phyloP scores from a whole-genome alignment of 2,797 vertebrate species.

The Epinephelus malabaricus region DNA sequence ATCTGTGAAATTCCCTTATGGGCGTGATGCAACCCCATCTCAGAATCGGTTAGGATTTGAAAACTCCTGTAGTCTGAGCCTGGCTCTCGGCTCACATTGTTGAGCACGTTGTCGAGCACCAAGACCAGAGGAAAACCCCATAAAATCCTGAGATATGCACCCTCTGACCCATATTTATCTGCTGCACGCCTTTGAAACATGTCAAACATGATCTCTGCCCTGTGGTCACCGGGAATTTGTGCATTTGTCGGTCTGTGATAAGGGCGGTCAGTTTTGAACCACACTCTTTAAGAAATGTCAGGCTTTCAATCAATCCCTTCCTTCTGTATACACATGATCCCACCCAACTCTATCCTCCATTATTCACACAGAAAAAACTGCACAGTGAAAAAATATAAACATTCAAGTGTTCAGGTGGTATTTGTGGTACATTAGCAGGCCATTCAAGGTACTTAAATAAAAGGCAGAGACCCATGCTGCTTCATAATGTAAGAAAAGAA shows the following conservation, averaged over 20 bases:
- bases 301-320: background rate
- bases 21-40: no score
- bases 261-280: background rate
- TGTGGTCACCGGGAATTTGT: background rate
- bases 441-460: background rate
- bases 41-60: no score
- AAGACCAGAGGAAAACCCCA: background rate
- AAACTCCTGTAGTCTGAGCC: no score
- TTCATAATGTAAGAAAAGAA: background rate
- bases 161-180: background rate
- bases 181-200: background rate
- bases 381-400: background rate
- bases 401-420: background rate
- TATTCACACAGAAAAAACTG: background rate
- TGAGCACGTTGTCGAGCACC: background rate
- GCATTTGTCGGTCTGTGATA: background rate
- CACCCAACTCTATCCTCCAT: background rate
- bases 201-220: background rate
- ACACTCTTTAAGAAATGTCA: slow-evolving; percentile 18
- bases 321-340: background rate
- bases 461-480: background rate
- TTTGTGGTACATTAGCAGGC: background rate
- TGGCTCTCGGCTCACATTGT: background rate
- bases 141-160: background rate
- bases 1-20: no score